Evolutionary conservation across 2,113 vertebrate genomes (phyloP).

Genomic region (Fregata magnificens): DNA sequence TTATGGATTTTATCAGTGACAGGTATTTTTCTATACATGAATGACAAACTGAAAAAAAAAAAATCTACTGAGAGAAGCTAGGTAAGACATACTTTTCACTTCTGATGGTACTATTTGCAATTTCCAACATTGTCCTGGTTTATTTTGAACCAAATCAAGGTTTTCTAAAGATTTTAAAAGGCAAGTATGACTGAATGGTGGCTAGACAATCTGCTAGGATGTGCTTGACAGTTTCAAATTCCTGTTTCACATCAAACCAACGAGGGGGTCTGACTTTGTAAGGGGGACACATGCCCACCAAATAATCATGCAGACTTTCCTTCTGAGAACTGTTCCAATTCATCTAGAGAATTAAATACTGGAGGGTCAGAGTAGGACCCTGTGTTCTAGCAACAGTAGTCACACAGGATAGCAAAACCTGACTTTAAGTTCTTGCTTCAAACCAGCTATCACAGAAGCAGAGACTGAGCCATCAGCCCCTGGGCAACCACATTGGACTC

Average conservation of each 20-base stretch:
- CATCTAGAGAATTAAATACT: background rate
- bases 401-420: background rate
- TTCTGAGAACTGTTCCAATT: background rate
- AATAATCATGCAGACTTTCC: background rate
- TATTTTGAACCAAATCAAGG: background rate
- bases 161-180: background rate
- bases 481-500: fast-evolving
- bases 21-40: background rate
- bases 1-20: background rate
- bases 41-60: background rate
- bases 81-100: background rate
- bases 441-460: background rate
- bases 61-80: background rate
- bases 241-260: background rate
- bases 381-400: background rate
- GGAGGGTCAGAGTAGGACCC: background rate
- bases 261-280: background rate
- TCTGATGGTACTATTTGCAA: background rate
- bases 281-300: background rate
- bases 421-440: background rate
- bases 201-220: background rate
- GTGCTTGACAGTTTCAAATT: background rate
- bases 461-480: background rate
- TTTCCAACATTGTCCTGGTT: background rate
- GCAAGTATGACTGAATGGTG: background rate